Evolutionary conservation across 2,113 vertebrate genomes (phyloP).

Genomic region (Mirza zaza): DNA sequence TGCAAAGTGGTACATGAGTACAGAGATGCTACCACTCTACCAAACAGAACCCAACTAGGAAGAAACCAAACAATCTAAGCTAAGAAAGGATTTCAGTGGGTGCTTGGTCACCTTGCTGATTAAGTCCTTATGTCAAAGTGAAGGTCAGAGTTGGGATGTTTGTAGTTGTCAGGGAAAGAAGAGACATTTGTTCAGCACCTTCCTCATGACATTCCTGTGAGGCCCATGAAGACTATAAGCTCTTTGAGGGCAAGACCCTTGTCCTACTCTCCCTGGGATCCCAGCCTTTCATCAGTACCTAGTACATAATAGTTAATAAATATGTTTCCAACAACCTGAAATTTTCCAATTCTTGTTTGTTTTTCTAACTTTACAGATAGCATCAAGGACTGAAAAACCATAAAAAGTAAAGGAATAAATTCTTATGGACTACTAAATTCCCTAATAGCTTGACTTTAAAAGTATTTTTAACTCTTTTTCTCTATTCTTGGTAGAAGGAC

Average conservation of each 20-base stretch:
- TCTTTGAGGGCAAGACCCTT: neutral
- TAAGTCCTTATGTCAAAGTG: neutral
- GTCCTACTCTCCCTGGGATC: neutral
- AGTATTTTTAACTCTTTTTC: neutral
- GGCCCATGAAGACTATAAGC: neutral
- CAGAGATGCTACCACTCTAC: neutral
- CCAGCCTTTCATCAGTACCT: neutral
- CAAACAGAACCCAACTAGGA: neutral
- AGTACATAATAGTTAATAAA: neutral
- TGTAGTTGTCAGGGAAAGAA: neutral
- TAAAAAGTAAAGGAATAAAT: neutral
- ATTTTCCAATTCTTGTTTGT: neutral
- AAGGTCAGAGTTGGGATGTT: neutral
- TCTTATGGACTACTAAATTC: neutral
- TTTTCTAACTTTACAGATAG: slow-evolving; percentile 11
- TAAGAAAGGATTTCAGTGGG: neutral
- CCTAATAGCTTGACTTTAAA: neutral
- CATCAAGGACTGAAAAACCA: neutral
- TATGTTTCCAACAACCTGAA: neutral
- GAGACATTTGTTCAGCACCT: neutral
- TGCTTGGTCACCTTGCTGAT: neutral
- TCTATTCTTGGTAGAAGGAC: neutral
- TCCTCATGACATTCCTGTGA: neutral
- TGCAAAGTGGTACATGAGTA: neutral
- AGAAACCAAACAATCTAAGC: neutral